These are phyloP conservation scores for Pseudomyrmex concolor DNA, from an alignment of 1,140 invertebrate genomes.

Conservation along the genomic window DNA sequence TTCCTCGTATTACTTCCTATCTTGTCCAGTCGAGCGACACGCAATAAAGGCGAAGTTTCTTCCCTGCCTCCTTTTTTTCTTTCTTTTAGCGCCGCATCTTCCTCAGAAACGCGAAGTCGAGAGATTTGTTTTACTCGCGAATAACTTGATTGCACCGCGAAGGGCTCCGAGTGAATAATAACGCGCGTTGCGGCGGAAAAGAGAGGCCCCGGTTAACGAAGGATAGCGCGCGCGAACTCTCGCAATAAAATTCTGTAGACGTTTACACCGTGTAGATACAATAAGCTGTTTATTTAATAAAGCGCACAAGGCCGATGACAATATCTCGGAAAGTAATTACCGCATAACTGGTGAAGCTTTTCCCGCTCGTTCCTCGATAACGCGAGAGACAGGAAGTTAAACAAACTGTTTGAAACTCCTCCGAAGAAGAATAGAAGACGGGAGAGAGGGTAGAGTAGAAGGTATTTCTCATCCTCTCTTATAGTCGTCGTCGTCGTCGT, in stretches of 20 bases:
- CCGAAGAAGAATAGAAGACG: slow-evolving; percentile 22
- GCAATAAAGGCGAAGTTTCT: slow-evolving; percentile 57
- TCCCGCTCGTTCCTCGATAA: slow-evolving; percentile 38
- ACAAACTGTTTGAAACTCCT: slow-evolving; percentile 51
- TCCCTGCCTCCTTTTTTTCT: no score
- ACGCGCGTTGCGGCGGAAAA: slow-evolving; percentile 50
- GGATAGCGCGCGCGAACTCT: slow-evolving; percentile 35
- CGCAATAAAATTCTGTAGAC: slow-evolving; percentile 59
- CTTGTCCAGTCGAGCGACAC: slow-evolving; percentile 12
- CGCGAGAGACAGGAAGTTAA: slow-evolving; percentile 48
- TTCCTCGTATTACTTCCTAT: slow-evolving; percentile 53
- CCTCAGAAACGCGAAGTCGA: slow-evolving; percentile 1
- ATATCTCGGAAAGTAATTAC: slow-evolving; percentile 55
- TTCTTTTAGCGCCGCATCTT: slow-evolving; percentile 44
- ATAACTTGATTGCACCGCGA: slow-evolving; percentile 59
- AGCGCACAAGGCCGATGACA: slow-evolving; percentile 44
- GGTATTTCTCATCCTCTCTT: no score
- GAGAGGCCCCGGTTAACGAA: slow-evolving; percentile 10
- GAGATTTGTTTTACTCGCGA: slow-evolving; percentile 45
- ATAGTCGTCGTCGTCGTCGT: no score
- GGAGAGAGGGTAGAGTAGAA: background rate
- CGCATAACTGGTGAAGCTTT: slow-evolving; percentile 51
- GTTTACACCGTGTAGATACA: slow-evolving; percentile 46
- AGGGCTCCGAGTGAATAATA: slow-evolving; percentile 45
- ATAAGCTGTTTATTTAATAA: slow-evolving; percentile 60